Evolutionary conservation across 2,113 vertebrate genomes (phyloP), one percentile per base, ranked within the genome.

Genomic region (Atherinomorus stipes): DNA sequence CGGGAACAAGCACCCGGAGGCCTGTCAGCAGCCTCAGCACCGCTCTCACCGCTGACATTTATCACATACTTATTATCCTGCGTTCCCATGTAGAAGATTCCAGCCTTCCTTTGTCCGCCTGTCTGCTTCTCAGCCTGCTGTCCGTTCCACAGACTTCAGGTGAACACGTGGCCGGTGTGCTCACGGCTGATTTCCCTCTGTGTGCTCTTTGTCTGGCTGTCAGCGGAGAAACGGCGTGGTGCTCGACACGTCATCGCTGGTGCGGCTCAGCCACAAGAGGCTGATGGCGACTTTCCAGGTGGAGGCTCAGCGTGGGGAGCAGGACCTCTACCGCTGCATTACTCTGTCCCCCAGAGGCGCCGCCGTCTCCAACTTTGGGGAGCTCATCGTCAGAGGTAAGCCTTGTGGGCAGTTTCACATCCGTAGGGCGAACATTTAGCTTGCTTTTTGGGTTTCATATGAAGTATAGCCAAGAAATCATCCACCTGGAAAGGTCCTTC

Each of bases 321-420:
- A 97, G 92, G 97, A 97, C 74, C 92, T 97, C 60, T 99, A 98
- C 79, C 96, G 98, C 76, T 99, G 98, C 0, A 84, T 99, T 85
- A 98, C 95, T 10, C 93, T 95, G 86, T 97, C 97, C 0, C 34
- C 92, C 4, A 93, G 94, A 0, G 97, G 98, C 0, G 94, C 97
- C 0, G 92, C 97, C 0, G 96, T 99, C 78, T 99, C 97, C 77
- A 99, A 99, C 93, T 99, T 98, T 0, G 98, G 96, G 0, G 96
- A 99, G 74, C 95, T 99, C 74, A 96, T 99, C 0, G 96, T 99
- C 77, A 96, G 97, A 96, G 97, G 97, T 99, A 87, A 72, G 63
- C 1, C n/a, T 10, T 15, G 37, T 42, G 19, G 15, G 31, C 45
- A 42, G 1, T 22, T 56, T 22, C 44, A 50, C 50, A 18, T 26